These are phyloP conservation scores for Imbricaverruca yamaguchii DNA, from an alignment of 2,888 invertebrate species.

Conservation along the genomic window DNA sequence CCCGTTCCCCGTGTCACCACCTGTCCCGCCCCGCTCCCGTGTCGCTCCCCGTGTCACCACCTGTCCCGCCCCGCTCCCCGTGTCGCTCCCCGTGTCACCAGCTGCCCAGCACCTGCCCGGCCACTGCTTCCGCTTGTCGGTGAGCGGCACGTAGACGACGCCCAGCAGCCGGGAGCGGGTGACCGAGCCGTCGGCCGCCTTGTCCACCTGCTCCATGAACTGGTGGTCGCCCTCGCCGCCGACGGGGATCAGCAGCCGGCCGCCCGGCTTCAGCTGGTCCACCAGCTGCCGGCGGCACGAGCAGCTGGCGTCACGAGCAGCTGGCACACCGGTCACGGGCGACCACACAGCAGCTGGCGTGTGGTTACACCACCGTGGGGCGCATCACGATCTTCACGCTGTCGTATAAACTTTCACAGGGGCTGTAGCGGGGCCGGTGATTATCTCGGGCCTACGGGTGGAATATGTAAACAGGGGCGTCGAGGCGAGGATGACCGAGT, in stretches of 20 bases:
- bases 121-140: conserved; percentile 70
- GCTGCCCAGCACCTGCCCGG: conserved; percentile 26
- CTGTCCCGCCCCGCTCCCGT: background rate
- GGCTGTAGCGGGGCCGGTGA: too few species aligned
- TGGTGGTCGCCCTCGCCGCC: conserved; percentile 81
- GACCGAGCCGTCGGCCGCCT: conserved; percentile 68
- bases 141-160: conserved; percentile 93
- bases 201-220: conserved; percentile 79
- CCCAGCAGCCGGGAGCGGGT: conserved; percentile 75
- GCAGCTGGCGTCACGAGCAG: background rate
- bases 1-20: too few species aligned
- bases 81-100: too few species aligned
- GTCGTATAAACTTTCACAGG: too few species aligned
- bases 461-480: too few species aligned
- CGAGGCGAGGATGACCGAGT: too few species aligned
- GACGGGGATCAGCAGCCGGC: conserved; percentile 83
- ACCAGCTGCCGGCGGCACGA: conserved; percentile 52
- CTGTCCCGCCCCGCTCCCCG: too few species aligned
- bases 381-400: too few species aligned
- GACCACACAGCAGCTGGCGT: background rate
- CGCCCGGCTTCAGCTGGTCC: conserved; percentile 83
- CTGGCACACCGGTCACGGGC: too few species aligned
- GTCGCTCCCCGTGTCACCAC: too few species aligned
- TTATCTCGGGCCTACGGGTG: too few species aligned
- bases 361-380: too few species aligned